Percentiles rank a stretch among this genome's conserved stretches.
These are phyloP conservation scores for Drosophila repletoides DNA, from an alignment of 1,140 invertebrate genomes.

Conservation along the genomic window DNA sequence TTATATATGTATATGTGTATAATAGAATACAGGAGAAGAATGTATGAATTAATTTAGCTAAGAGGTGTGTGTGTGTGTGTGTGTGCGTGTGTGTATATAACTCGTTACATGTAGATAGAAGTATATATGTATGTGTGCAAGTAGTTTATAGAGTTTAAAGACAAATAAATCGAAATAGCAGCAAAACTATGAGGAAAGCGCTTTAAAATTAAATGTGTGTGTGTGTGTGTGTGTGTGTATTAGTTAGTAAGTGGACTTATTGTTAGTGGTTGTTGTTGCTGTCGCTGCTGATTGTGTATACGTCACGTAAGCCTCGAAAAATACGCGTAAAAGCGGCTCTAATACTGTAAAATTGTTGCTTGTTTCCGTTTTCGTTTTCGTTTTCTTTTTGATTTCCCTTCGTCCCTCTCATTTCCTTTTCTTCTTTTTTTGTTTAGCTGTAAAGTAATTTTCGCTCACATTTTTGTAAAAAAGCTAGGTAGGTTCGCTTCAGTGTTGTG, in stretches of 20 bases:
- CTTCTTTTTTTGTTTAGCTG: constrained; percentile 29
- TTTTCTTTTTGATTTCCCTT: constrained; percentile 8
- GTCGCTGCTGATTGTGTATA: constrained; percentile 73
- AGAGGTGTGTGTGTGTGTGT: constrained; percentile 8
- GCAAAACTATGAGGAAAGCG: constrained; percentile 47
- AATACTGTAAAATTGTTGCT: constrained; percentile 79
- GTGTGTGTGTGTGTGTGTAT: constrained; percentile 19
- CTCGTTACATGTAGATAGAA: constrained; percentile 43
- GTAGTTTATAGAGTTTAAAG: constrained; percentile 39
- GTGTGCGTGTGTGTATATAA: constrained; percentile 37
- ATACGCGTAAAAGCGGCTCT: constrained; percentile 77
- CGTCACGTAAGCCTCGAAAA: constrained; percentile 75
- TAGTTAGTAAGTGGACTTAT: constrained; percentile 24
- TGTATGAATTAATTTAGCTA: constrained; percentile 42
- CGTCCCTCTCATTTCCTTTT: constrained; percentile 9
- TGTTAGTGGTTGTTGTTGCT: constrained; percentile 51
- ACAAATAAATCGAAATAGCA: constrained; percentile 44
- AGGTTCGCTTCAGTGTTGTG: constrained; percentile 72
- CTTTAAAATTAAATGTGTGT: constrained; percentile 46
- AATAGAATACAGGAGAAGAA: constrained; percentile 52
- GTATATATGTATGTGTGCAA: constrained; percentile 38
- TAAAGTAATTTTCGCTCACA: constrained; percentile 77
- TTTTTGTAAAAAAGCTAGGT: constrained; percentile 75
- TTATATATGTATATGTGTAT: constrained; percentile 18
- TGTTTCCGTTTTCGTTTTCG: constrained; percentile 21